Base-by-base conservation (phyloP, 2,888 invertebrate species). In the Meganola albula region DNA sequence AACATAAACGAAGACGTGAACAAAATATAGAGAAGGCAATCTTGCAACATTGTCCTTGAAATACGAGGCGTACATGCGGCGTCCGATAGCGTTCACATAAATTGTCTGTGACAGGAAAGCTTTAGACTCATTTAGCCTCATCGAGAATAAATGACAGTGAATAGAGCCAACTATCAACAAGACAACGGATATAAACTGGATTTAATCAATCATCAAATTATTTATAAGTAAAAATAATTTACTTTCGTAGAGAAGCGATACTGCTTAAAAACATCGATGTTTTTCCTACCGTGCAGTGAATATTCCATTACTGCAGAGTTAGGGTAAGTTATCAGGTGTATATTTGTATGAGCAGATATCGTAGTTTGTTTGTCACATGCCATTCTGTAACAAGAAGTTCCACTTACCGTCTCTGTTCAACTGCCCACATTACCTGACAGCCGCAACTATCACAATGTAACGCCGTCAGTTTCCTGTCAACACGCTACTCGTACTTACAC, bases 131-230 rank as follows among this genome's bases (percentile, higher is more conserved):
- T 45, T 45, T 45, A 47, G 44, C 48, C 20, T 20, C 37, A 44
- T 43, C 16, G 27, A 42, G 44, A 32, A 45, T 45, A 48, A 45
- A 45, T 48, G 48, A 48, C 43, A 48, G 48, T 45, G 48, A 47
- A 48, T 48, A 44, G 45, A 48, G 47, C 48, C 42, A 43, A 45
- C 45, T 45, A 43, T 38, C 43, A 38, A 37, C 34, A 43, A 43
- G 34, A 48, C 34, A 45, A 3, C 3, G 4, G n/a, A n/a, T n/a
- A n/a, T n/a, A n/a, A n/a, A n/a, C n/a, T n/a, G n/a, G n/a, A n/a
- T n/a, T n/a, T n/a, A n/a, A n/a, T n/a, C n/a, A n/a, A n/a, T n/a
- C n/a, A n/a, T n/a, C n/a, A n/a, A n/a, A n/a, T n/a, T n/a, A n/a
- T n/a, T n/a, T n/a, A n/a, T n/a, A n/a, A n/a, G n/a, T n/a, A n/a